Conservation (phyloP, 2,113 vertebrate genomes). For the Semicossyphus pulcher region DNA sequence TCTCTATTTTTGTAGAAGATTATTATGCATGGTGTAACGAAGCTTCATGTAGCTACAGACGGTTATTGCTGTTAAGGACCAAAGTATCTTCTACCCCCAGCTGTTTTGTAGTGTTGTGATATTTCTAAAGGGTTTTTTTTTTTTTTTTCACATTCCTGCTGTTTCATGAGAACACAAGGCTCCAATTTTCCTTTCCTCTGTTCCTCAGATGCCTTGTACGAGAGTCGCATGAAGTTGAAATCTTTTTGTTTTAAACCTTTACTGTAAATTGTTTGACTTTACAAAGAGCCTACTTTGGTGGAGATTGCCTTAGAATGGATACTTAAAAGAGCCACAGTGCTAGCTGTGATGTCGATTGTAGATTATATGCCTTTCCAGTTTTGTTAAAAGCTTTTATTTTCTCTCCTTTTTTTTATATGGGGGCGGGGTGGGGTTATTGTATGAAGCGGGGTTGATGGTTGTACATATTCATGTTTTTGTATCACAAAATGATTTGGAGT, state of each 20-base stretch:
- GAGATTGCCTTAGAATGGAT: slow-evolving; percentile 62
- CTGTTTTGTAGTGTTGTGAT: slow-evolving; percentile 60
- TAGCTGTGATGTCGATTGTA: slow-evolving; percentile 71
- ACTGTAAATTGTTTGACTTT: slow-evolving; percentile 68
- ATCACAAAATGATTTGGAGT: slow-evolving; percentile 82
- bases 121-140: slow-evolving; percentile 24
- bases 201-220: slow-evolving; percentile 49
- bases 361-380: slow-evolving; percentile 60
- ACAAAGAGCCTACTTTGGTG: slow-evolving; percentile 62
- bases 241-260: slow-evolving; percentile 47
- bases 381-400: slow-evolving; percentile 74
- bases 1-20: slow-evolving; percentile 78
- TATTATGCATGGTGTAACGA: slow-evolving; percentile 71
- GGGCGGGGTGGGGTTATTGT: slow-evolving; percentile 64
- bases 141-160: slow-evolving; percentile 42
- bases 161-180: slow-evolving; percentile 21
- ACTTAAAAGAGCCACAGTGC: slow-evolving; percentile 60
- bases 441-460: slow-evolving; percentile 74
- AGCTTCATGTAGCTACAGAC: slow-evolving; percentile 79
- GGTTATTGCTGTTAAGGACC: slow-evolving; percentile 80
- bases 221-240: slow-evolving; percentile 43
- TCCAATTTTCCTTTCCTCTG: background rate
- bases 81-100: slow-evolving; percentile 74
- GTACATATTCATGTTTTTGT: slow-evolving; percentile 86
- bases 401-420: slow-evolving; percentile 67